Evolutionary conservation across 2,113 vertebrate genomes (phyloP), one percentile per base, ranked within the genome.

Genomic region (Saimiri boliviensis): DNA sequence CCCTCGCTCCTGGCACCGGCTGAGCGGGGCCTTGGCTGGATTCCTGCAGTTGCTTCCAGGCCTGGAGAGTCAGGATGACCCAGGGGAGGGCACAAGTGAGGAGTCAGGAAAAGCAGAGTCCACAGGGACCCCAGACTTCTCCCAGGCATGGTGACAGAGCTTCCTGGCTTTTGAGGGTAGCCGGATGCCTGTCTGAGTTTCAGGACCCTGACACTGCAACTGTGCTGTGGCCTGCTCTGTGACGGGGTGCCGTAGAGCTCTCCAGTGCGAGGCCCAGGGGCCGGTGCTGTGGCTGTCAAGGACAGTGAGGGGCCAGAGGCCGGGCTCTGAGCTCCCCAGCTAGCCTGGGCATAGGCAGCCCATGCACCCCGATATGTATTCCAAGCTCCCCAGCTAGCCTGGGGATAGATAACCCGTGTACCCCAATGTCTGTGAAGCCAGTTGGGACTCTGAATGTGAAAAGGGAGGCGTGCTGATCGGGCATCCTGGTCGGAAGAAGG

Each of bases 221-320:
- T 12, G 66, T 21, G 11, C 49, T 3, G 1, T 0, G 1, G 1
- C 3, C 13, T 25, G 8, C 12, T 37, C 5, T 0, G 21, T 4
- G 13, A 4, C 4, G 3, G 5, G 5, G 1, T 16, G n/a, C 9
- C 7, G 0, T 1, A 25, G 4, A 23, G 47, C 42, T 30, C 45
- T 87, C 37, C 32, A 27, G 45, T 1, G 7, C 4, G 37, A 40
- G 54, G 27, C 82, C 23, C 42, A 6, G 76, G 60, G 49, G 32
- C 30, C 5, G 0, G 19, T 20, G 23, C 23, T 0, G 4, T 0
- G 25, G 56, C 47, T 35, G 3, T 45, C 3, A n/a, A 40, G 77
- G 60, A 11, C 7, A 3, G 49, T 6, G 45, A 40, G 10, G 17
- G 11, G 1, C 8, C 9, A 2, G 0, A 47, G 5, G 49, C 9